phyloP scores from a whole-genome alignment of 2,888 invertebrate species.

The Pachliopta kotzebuea region DNA sequence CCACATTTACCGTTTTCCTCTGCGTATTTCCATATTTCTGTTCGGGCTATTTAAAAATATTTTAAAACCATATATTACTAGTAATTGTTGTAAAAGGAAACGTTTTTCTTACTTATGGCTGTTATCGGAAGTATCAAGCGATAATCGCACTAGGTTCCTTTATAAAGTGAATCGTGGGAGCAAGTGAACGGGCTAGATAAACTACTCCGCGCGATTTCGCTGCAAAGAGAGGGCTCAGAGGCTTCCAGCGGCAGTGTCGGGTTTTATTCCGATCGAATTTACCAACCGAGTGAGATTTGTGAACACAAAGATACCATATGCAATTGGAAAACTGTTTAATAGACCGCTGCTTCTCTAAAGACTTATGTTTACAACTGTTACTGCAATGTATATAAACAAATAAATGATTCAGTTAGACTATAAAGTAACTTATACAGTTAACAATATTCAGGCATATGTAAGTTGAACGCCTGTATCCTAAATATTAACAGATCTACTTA shows the following conservation, averaged over 20 bases:
- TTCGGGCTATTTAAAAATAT: too few species aligned
- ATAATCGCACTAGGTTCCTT: conserved; percentile 68
- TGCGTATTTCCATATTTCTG: too few species aligned
- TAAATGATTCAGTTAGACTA: too few species aligned
- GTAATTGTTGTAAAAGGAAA: background rate
- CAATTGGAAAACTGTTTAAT: conserved; percentile 32
- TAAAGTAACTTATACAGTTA: too few species aligned
- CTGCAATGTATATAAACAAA: too few species aligned
- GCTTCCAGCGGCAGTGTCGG: conserved; percentile 48
- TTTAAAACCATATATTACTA: too few species aligned
- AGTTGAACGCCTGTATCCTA: too few species aligned
- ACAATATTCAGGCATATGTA: too few species aligned
- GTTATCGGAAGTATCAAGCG: conserved; percentile 42
- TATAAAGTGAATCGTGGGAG: conserved; percentile 44
- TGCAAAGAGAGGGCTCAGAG: conserved; percentile 75
- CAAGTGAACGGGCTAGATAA: conserved; percentile 66
- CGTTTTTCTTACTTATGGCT: conserved; percentile 6
- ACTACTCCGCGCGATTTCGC: conserved; percentile 71
- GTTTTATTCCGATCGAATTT: conserved; percentile 74
- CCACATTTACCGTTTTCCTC: too few species aligned
- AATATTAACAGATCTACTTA: too few species aligned
- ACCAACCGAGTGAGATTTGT: conserved; percentile 47
- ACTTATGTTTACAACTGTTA: conserved; percentile 9
- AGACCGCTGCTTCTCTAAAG: background rate
- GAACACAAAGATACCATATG: conserved; percentile 34